These are phyloP conservation scores for Forbesichthys agassizii DNA, from an alignment of 2,113 vertebrate species.

Conservation along the genomic window DNA sequence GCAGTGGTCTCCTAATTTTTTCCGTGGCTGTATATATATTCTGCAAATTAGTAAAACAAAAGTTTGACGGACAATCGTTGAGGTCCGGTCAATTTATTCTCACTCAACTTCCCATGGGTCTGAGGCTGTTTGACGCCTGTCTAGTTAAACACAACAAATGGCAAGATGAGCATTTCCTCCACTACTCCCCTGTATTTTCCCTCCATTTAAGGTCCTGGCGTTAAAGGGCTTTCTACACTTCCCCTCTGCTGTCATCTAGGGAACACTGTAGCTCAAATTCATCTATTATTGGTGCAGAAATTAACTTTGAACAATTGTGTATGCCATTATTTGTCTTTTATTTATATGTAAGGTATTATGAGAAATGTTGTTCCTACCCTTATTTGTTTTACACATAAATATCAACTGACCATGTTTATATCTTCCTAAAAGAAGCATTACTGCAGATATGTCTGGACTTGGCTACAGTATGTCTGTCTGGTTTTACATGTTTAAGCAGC, in stretches of 20 bases:
- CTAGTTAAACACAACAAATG: conserved; percentile 23
- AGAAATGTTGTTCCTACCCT: neutral
- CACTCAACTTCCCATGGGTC: conserved; percentile 24
- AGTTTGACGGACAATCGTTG: conserved; percentile 1
- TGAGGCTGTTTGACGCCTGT: conserved; percentile 44
- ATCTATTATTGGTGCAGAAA: conserved; percentile 9
- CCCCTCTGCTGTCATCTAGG: conserved; percentile 27
- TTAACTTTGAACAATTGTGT: no score
- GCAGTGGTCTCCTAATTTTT: no score
- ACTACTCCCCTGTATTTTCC: neutral
- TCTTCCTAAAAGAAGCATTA: conserved; percentile 31
- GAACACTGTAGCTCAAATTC: conserved; percentile 9
- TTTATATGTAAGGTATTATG: neutral
- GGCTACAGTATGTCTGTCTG: conserved; percentile 12
- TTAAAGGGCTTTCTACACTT: conserved; percentile 4
- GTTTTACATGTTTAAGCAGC: conserved; percentile 42
- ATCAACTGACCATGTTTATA: no score
- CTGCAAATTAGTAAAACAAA: conserved; percentile 25
- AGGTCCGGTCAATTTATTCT: conserved; percentile 28
- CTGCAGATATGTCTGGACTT: conserved; percentile 33
- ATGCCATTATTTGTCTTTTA: no score
- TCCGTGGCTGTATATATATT: no score
- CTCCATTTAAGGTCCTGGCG: conserved; percentile 5
- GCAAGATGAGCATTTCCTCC: conserved; percentile 16
- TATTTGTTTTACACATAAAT: no score